These are phyloP conservation scores for Cantharis nigra DNA, from an alignment of 2,888 invertebrate species.

Conservation along the genomic window DNA sequence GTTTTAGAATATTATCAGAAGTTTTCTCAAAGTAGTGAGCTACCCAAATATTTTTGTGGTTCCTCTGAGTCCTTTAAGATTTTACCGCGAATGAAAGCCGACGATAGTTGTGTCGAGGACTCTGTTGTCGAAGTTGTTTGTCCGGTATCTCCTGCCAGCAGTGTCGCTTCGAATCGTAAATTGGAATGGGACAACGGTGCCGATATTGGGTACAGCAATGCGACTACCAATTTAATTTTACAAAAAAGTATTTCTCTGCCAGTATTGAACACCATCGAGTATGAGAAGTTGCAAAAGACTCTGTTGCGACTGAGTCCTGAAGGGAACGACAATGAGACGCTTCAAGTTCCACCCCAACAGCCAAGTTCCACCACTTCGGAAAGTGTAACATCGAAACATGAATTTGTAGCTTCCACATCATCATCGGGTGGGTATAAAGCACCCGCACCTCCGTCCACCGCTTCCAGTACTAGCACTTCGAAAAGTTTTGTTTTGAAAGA, in stretches of 20 bases:
- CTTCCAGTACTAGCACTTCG: neutral
- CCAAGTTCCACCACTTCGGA: neutral
- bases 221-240: conserved; percentile 48
- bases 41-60: conserved; percentile 69
- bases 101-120: conserved; percentile 22
- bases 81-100: neutral
- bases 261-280: conserved; percentile 32
- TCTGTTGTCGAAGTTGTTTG: conserved; percentile 19
- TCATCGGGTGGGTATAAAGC: neutral
- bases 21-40: conserved; percentile 68
- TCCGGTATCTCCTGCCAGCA: conserved; percentile 71
- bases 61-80: conserved; percentile 29
- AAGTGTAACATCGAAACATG: neutral
- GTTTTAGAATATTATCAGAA: conserved; percentile 70
- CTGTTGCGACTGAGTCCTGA: conserved; percentile 20
- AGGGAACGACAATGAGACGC: conserved; percentile 1
- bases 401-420: neutral
- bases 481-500: conserved; percentile 5
- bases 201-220: conserved; percentile 74
- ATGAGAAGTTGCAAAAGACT: conserved; percentile 17
- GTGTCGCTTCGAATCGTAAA: conserved; percentile 72
- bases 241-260: conserved; percentile 51
- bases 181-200: conserved; percentile 89
- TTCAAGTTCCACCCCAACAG: neutral
- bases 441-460: neutral